phyloP scores from a whole-genome alignment of 23 tunicate species.

The Trididemnum miniatum region DNA sequence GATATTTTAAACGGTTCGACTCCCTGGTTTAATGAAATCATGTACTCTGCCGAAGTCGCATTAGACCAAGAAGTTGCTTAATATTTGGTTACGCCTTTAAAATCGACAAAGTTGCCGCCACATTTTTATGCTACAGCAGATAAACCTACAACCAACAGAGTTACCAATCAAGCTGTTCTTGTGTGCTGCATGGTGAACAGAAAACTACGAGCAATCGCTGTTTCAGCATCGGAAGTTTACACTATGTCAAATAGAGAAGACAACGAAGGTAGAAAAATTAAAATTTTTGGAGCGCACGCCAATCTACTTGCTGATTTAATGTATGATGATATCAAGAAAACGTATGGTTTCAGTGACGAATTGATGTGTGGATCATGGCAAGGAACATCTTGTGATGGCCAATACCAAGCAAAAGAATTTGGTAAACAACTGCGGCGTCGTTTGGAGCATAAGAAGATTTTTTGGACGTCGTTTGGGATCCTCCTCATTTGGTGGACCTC shows the following conservation, averaged over 20 bases:
- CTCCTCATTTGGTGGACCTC: neutral
- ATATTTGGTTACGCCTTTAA: neutral
- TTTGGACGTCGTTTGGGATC: neutral
- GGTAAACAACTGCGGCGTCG: neutral
- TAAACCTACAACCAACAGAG: neutral
- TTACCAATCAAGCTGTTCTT: neutral
- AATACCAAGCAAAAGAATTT: slow-evolving; percentile 1
- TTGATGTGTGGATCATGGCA: too few species aligned
- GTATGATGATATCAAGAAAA: neutral
- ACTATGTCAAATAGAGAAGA: too few species aligned
- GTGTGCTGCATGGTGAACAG: neutral
- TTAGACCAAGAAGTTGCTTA: neutral
- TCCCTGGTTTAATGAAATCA: neutral
- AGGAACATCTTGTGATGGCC: neutral
- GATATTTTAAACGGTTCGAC: too few species aligned
- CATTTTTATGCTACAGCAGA: slow-evolving; percentile 2
- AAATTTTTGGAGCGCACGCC: neutral
- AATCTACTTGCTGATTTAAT: neutral
- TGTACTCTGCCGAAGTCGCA: neutral
- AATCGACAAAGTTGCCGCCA: neutral
- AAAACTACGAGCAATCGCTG: neutral
- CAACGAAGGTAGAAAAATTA: neutral
- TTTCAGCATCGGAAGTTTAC: neutral
- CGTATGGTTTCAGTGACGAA: too few species aligned
- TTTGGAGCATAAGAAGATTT: too few species aligned